Evolutionary conservation across 2,797 vertebrate species (phyloP).

Genomic region (Oreonectes daqikongensis): DNA sequence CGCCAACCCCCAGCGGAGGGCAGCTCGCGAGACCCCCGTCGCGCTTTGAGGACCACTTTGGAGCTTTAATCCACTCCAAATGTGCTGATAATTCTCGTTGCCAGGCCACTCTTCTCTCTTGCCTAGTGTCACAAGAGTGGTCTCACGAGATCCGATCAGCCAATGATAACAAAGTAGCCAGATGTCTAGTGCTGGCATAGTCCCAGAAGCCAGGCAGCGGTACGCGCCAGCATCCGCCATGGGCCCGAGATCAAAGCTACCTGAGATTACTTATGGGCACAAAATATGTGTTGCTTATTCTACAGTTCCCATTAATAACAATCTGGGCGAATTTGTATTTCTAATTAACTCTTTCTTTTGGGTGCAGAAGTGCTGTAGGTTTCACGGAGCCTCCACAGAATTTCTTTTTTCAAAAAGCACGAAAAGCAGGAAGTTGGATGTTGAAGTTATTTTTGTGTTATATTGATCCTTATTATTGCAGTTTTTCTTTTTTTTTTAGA

Average conservation of each 20-base stretch:
- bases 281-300: constrained; percentile 93
- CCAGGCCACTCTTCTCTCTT: constrained; percentile 89
- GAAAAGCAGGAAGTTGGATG: constrained; percentile 80
- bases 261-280: constrained; percentile 99
- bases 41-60: constrained; percentile 91
- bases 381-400: constrained; percentile 72
- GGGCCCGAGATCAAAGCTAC: constrained; percentile 99
- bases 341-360: constrained; percentile 99
- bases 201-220: constrained; percentile 95
- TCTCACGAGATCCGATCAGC: constrained; percentile 96
- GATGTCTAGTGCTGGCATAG: constrained; percentile 96
- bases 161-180: constrained; percentile 99
- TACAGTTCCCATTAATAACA: constrained; percentile 95
- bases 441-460: too few species aligned
- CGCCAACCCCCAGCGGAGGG: constrained; percentile 74
- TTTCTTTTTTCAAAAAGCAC: constrained; percentile 50
- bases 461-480: too few species aligned
- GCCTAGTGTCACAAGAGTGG: constrained; percentile 92
- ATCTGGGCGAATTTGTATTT: constrained; percentile 98
- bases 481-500: too few species aligned
- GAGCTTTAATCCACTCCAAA: constrained; percentile 89
- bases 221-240: constrained; percentile 88
- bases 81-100: constrained; percentile 93
- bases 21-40: constrained; percentile 78
- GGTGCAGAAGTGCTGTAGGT: constrained; percentile 78